Base-by-base conservation (phyloP, 2,888 invertebrate genomes). In the Apamea crenata region DNA sequence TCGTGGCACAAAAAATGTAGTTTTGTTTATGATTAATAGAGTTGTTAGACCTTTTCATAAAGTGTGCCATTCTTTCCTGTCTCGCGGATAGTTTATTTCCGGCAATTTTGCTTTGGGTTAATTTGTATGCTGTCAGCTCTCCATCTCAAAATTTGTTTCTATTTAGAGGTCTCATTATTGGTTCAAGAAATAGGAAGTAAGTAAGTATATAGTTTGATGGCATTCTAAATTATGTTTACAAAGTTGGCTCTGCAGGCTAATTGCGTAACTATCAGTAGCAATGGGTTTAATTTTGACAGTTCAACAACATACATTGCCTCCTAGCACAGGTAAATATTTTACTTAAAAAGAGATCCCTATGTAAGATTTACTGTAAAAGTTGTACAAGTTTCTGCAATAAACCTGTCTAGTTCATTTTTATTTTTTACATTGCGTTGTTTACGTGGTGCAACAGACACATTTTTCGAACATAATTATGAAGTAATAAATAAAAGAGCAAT, bases 1-100 rank as follows among this genome's bases (percentile, higher is more conserved):
- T 68, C 40, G 16, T 16, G 14, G 61, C 5, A 82, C 69, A 84
- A 86, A 84, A 81, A 77, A 74, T 68, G 50, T 47, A 70, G 29
- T 68, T 63, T 79, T 68, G 63, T 14, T 7, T 82, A 80, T 84
- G 88, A 87, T 87, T 86, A 83, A 88, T 88, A 53, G 81, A 80
- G 59, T 73, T 59, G 71, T 75, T 59, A 47, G 63, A 77, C 29
- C 5, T 80, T 84, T 83, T 70, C 77, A 77, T 80, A 77, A 63
- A 84, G 77, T 78, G 70, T 81, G 70, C 75, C 66, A 74, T 84
- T 88, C 56, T 79, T 82, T 80, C 68, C 78, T 79, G 79, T 70
- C 79, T 74, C 25, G 29, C 74, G 65, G 67, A 74, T 86, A 77
- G 81, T 81, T 72, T 74, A 66, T 81, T 81, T 86, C 82, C 84